Evolutionary conservation across 2,113 vertebrate species (phyloP), one percentile per base, ranked within the genome.

Genomic region (Ctenomys sociabilis): DNA sequence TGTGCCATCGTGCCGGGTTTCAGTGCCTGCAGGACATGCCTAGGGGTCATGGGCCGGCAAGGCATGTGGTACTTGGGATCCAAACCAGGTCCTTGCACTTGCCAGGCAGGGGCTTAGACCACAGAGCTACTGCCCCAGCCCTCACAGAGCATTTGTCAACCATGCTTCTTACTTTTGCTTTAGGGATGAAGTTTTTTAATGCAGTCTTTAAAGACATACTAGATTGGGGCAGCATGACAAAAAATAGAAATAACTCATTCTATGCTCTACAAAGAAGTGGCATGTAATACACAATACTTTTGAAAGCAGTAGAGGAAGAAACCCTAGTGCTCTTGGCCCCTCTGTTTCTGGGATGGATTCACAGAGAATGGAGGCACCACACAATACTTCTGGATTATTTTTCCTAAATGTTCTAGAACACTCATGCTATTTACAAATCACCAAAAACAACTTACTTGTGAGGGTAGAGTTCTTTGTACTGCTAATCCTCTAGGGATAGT

Each of bases 171-270:
- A 89, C 17, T 78, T 90, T 90, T 88, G 16, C 75, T 95, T 94
- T 85, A 84, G 90, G 32, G 91, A 93, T 80, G 32, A 90, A 91
- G 75, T 61, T 75, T 61, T 54, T 91, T 88, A 87, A 94, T 85
- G n/a, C 4, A 11, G 12, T 10, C 40, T 61, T 88, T 70, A 83
- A 83, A 89, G 22, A 52, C 37, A 72, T 93, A 82, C 80, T 73
- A 66, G 28, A 86, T 83, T 89, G 89, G n/a, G 81, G 4, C 35
- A 91, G 84, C 8, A 91, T 21, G 87, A 93, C 7, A 88, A 95
- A 64, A 85, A 93, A 90, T 37, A 83, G 66, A 72, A 93, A 73
- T 28, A 89, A 84, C 52, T 88, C 64, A 61, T 19, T 10, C 8
- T 61, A 73, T 54, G 19, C 49, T 81, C 59, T 92, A 52, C 59